A percentile compares a stretch with the other conserved stretches of the same genome.
Conservation (phyloP, 2,888 invertebrate genomes). For the Caprella mutica region DNA sequence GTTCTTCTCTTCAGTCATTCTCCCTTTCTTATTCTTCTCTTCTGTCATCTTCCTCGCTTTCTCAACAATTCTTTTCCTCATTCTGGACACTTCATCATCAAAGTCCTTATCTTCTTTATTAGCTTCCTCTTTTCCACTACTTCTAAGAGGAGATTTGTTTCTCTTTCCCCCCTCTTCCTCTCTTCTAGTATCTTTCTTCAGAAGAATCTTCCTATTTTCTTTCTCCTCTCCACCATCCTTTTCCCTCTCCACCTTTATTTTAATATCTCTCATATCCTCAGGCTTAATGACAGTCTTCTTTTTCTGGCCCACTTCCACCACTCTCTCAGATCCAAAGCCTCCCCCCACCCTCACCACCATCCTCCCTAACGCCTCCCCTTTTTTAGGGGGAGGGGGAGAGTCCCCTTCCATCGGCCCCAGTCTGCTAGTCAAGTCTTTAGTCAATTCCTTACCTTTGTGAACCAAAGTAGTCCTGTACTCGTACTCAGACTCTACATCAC, state of each 20-base stretch:
- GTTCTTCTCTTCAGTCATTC: neutral
- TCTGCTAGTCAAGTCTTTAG: no score
- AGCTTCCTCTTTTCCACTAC: neutral
- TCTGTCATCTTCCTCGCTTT: neutral
- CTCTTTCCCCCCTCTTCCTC: neutral
- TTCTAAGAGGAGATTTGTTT: neutral
- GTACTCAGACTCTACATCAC: no score
- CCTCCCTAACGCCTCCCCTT: neutral
- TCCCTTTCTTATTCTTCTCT: neutral
- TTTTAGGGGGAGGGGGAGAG: no score
- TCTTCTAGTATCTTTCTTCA: neutral
- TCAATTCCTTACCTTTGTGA: no score
- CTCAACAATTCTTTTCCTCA: constrained; percentile 8
- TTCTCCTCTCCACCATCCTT: neutral
- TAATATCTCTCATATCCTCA: neutral
- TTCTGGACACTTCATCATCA: constrained; percentile 7
- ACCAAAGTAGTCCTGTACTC: no score
- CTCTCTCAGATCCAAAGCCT: constrained; percentile 4
- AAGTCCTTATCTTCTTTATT: neutral
- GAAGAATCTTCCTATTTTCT: neutral
- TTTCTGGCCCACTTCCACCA: neutral
- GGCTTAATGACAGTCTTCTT: neutral
- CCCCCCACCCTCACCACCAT: constrained; percentile 7
- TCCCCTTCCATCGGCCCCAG: no score
- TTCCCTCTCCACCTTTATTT: constrained; percentile 7